Percentiles rank a stretch among this genome's conserved stretches.
These are phyloP conservation scores for Smithornis capensis DNA, from an alignment of 2,113 vertebrate species.

Conservation along the genomic window DNA sequence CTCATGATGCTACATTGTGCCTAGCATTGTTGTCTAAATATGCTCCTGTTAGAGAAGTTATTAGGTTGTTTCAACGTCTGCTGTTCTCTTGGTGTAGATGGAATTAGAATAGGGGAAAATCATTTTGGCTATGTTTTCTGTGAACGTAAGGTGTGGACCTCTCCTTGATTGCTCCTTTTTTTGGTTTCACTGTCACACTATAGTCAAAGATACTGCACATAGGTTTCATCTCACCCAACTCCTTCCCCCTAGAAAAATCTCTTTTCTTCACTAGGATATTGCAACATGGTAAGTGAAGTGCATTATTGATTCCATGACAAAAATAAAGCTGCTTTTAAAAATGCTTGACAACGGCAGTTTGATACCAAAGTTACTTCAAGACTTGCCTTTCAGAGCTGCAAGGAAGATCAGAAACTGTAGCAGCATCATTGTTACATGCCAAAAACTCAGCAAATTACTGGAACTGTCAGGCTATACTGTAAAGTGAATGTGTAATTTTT, in stretches of 20 bases:
- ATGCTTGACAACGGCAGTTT: not conserved
- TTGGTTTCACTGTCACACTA: not conserved
- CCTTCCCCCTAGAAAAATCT: not conserved
- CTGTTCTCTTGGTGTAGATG: not conserved
- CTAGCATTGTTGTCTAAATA: not conserved
- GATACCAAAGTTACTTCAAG: not conserved
- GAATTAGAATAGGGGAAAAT: not conserved
- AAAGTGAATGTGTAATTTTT: not conserved
- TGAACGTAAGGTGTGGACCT: not conserved
- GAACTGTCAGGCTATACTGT: not conserved
- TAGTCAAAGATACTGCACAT: not conserved
- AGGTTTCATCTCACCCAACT: not conserved
- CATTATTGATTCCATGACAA: not conserved
- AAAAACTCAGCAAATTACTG: not conserved
- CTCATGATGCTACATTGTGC: not conserved
- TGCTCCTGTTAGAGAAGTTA: not conserved
- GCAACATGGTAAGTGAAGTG: not conserved
- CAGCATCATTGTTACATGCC: not conserved
- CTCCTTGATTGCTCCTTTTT: not conserved
- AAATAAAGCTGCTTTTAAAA: not conserved
- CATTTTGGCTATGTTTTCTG: not conserved
- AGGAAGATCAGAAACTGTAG: not conserved
- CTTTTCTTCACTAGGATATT: not conserved
- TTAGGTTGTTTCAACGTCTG: not conserved
- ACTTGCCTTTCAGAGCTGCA: not conserved